phyloP scores from a whole-genome alignment of 1,140 invertebrate species.

The Drosophila insularis region DNA sequence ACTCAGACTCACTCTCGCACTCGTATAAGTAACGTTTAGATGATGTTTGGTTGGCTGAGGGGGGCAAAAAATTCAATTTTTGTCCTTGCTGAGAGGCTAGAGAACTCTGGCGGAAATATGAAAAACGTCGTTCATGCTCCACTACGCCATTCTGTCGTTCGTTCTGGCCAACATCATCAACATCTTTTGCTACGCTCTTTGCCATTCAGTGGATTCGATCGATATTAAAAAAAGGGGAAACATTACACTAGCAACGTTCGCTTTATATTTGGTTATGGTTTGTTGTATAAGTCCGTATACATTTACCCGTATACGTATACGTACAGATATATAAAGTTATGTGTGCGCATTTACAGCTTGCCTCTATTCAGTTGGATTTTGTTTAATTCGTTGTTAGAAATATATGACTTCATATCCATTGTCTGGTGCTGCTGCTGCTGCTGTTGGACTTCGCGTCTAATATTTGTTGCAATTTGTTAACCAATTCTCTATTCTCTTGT shows the following conservation, averaged over 20 bases:
- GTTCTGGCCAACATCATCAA: constrained; percentile 67
- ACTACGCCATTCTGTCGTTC: constrained; percentile 30
- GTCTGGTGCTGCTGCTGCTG: constrained; percentile 44
- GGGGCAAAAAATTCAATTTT: constrained; percentile 70
- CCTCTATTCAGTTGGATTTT: constrained; percentile 52
- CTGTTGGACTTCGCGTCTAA: constrained; percentile 74
- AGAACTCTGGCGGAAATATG: constrained; percentile 67
- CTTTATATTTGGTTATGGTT: constrained; percentile 9
- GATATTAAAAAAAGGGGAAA: background rate
- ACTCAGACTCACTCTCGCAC: constrained; percentile 23
- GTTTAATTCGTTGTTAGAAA: constrained; percentile 76
- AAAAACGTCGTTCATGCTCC: constrained; percentile 38
- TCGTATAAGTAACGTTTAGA: constrained; percentile 53
- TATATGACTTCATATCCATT: constrained; percentile 55
- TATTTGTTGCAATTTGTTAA: constrained; percentile 78
- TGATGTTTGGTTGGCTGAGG: constrained; percentile 26
- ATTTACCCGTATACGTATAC: background rate
- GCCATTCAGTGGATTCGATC: constrained; percentile 4
- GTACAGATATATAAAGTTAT: background rate
- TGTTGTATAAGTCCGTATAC: background rate
- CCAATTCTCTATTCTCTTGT: constrained; percentile 46
- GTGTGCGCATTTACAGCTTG: background rate
- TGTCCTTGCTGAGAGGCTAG: constrained; percentile 47
- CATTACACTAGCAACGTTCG: background rate
- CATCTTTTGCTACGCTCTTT: constrained; percentile 47